These are phyloP conservation scores for Seira sanloemensis DNA, from an alignment of 2,888 invertebrate genomes.

Conservation along the genomic window DNA sequence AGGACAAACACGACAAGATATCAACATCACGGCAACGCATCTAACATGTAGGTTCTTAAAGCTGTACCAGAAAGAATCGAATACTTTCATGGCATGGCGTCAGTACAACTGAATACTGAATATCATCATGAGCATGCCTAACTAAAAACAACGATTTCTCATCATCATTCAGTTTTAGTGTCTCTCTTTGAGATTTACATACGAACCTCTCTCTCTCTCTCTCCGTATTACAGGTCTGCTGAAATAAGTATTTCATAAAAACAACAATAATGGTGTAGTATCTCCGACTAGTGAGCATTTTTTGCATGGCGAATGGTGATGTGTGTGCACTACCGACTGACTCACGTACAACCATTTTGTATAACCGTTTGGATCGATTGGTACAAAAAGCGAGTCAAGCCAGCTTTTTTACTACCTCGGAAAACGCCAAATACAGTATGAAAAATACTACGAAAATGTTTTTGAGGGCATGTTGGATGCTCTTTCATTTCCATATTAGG, in stretches of 20 bases:
- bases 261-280: neutral
- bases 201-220: neutral
- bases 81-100: neutral
- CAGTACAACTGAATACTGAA: neutral
- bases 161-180: neutral
- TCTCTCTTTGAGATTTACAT: neutral
- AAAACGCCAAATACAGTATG: neutral
- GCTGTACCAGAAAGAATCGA: no score
- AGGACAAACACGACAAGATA: constrained; percentile 25
- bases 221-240: neutral
- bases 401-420: constrained; percentile 1
- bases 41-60: neutral
- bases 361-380: neutral
- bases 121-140: neutral
- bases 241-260: neutral
- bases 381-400: neutral
- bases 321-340: neutral
- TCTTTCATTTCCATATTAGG: neutral
- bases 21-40: neutral
- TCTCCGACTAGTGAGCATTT: no score
- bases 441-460: neutral
- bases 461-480: constrained; percentile 4
- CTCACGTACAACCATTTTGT: neutral
- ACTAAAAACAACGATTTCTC: neutral
- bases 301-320: neutral